Evolutionary conservation across 1,140 invertebrate genomes (phyloP).

Genomic region (Aphelenchoides besseyi): DNA sequence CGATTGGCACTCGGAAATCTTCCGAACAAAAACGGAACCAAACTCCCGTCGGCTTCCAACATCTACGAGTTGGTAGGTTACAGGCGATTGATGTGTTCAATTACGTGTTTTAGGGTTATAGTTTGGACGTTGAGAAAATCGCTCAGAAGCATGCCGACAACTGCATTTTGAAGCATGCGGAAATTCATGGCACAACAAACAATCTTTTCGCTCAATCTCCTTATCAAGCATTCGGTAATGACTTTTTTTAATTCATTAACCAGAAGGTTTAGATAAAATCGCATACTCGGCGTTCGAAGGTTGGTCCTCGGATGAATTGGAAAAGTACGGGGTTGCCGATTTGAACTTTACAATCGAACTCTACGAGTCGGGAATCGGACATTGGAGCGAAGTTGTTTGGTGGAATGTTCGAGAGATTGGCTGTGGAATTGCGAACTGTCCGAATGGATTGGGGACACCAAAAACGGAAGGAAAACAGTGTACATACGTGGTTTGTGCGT

Average conservation of each 20-base stretch:
- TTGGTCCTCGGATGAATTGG: constrained; percentile 7
- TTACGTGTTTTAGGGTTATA: not conserved
- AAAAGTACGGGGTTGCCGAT: not conserved
- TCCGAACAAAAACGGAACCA: constrained; percentile 4
- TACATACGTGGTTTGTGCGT: constrained; percentile 5
- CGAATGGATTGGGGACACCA: not conserved
- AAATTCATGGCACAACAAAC: not conserved
- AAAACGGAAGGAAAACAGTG: not conserved
- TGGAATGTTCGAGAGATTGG: constrained; percentile 1
- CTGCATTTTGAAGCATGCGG: not conserved
- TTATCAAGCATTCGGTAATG: not conserved
- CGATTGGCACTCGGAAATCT: not conserved
- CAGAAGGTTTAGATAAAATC: not conserved
- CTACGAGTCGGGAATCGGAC: not conserved
- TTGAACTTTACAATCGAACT: not conserved
- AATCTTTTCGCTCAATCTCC: not conserved
- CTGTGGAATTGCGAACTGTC: constrained; percentile 10
- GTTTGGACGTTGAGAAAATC: constrained; percentile 6
- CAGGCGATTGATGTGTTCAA: no score
- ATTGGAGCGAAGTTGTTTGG: not conserved
- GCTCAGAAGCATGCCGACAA: constrained; percentile 1
- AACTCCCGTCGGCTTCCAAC: not conserved
- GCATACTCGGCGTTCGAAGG: not conserved
- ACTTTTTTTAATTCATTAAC: not conserved
- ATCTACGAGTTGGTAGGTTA: constrained; percentile 2